Percentiles rank a stretch among this genome's conserved stretches.
phyloP scores from a whole-genome alignment of 2,113 vertebrate genomes.

The Aythya baeri region DNA sequence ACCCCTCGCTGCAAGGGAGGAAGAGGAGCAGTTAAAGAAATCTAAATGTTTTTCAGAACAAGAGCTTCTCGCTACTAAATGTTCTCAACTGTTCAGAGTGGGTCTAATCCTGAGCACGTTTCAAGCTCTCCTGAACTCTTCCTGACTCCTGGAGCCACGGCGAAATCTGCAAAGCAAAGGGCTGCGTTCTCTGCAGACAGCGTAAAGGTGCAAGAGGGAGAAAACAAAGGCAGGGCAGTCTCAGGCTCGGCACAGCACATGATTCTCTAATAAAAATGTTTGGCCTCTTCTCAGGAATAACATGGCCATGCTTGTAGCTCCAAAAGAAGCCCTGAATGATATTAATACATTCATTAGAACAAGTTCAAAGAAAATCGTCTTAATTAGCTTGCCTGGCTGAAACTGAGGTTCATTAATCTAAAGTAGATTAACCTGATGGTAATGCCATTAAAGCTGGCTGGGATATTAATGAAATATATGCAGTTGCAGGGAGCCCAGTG shows the following conservation, averaged over 20 bases:
- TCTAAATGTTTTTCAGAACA: neutral
- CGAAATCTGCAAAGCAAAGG: slow-evolving; percentile 21
- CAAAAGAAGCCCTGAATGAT: slow-evolving; percentile 64
- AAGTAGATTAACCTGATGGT: slow-evolving; percentile 70
- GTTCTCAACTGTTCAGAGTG: neutral
- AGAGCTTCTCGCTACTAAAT: neutral
- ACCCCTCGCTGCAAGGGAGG: neutral
- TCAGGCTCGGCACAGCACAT: slow-evolving; percentile 43
- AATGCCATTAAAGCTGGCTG: slow-evolving; percentile 66
- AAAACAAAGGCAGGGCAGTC: slow-evolving; percentile 60
- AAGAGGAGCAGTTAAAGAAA: neutral
- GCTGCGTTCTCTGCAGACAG: neutral
- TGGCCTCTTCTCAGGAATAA: slow-evolving; percentile 72
- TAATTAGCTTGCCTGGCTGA: slow-evolving; percentile 75
- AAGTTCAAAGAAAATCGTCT: slow-evolving; percentile 73
- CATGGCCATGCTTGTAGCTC: slow-evolving; percentile 68
- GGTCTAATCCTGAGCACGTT: neutral
- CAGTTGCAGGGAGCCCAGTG: slow-evolving; percentile 55
- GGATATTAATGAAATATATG: slow-evolving; percentile 63
- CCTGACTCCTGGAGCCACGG: neutral
- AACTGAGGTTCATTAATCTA: slow-evolving; percentile 69
- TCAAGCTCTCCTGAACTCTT: neutral
- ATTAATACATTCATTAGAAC: slow-evolving; percentile 71
- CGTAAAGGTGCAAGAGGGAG: slow-evolving; percentile 13
- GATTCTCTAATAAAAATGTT: slow-evolving; percentile 64